Base-by-base conservation (phyloP, 1,140 invertebrate genomes). In the Zaprionus davidi region DNA sequence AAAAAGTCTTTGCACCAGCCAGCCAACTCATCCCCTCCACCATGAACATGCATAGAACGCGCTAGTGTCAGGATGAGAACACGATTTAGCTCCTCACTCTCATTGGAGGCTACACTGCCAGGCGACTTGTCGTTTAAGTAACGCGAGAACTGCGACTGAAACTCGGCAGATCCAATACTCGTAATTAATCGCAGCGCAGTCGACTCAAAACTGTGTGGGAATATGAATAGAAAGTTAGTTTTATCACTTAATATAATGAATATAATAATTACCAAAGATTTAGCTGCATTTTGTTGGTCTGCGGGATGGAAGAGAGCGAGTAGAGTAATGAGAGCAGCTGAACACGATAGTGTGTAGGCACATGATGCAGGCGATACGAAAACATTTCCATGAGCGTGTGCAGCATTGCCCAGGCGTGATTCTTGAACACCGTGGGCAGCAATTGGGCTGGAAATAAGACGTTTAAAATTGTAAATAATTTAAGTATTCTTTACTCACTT, bases 311-410 rank as follows among this genome's bases (percentile, higher is more conserved):
- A 9, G 97, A 97, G 28, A 99, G 93, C 38, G 96, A 97, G 88
- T 99, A 97, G 24, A 99, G 94, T 93, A 98, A 96, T 15, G 97
- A 97, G 3, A 99, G 93, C 6, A 99, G 94, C 90, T 99, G 98
- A 0, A 99, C 96, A 59, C 98, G 94, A 92, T 99, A 99, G 93
- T 99, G 97, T 0, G 98, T 97, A 81, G 98, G 98, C 79, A 99
- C 98, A 92, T 99, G 98, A 93, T 99, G 98, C 93, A 99, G 96
- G 56, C 98, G 94, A 91, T 99, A 99, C 63, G 97, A 98, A 92
- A 99, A 99, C 98, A 99, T 99, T 93, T 99, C 98, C 75, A 99
- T 93, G 24, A 99, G 93, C 0, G 98, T 99, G 90, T 99, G 98
- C 5, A 99, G 94, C 58, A 98, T 99, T 31, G 97, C 97, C 97